Conservation (phyloP, 2,797 vertebrate genomes). For the Sorex maritimensis region DNA sequence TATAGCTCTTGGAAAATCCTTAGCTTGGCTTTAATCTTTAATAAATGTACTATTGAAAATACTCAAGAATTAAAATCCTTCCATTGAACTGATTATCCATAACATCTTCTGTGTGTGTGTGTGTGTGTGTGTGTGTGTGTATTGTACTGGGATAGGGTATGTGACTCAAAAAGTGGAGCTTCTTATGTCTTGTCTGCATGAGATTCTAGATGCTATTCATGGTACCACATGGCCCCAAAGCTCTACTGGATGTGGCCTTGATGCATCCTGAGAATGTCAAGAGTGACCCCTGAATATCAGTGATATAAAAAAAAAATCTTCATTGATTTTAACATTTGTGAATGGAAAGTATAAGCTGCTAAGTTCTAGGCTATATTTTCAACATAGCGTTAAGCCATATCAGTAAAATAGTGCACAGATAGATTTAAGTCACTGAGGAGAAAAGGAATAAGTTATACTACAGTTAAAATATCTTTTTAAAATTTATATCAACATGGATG, state of each 20-base stretch:
- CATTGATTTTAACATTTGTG: background rate
- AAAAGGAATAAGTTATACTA: background rate
- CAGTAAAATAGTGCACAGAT: background rate
- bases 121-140: too few relatives aligned
- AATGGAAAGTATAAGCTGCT: background rate
- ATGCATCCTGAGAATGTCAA: too few relatives aligned
- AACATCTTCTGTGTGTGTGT: too few relatives aligned
- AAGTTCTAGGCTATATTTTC: background rate
- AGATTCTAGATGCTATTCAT: too few relatives aligned
- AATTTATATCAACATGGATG: background rate
- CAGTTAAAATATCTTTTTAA: background rate
- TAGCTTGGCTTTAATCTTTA: background rate
- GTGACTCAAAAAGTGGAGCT: too few relatives aligned
- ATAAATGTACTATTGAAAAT: background rate
- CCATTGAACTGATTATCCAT: too few relatives aligned
- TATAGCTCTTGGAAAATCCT: background rate
- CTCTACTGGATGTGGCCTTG: too few relatives aligned
- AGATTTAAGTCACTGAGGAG: background rate
- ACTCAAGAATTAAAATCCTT: constrained; percentile 31
- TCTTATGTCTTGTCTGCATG: too few relatives aligned
- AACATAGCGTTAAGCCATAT: background rate
- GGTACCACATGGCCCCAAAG: too few relatives aligned
- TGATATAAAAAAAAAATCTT: background rate
- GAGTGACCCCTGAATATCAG: too few relatives aligned
- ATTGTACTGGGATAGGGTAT: too few relatives aligned